Percentiles rank a stretch among this genome's conserved stretches.
phyloP scores from a whole-genome alignment of 2,113 vertebrate species.

The Spea bombifrons region DNA sequence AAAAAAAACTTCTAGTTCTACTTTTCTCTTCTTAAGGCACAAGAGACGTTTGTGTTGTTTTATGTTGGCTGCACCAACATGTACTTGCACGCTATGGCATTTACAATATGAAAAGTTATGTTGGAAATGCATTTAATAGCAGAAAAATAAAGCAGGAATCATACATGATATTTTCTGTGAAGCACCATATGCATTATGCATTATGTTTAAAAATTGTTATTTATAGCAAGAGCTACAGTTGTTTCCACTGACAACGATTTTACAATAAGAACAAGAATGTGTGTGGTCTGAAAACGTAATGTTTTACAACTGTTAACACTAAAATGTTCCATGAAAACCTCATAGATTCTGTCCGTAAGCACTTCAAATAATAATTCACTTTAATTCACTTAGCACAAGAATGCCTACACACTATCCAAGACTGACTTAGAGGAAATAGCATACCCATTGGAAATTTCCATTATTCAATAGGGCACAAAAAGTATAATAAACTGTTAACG shows the following conservation, averaged over 20 bases:
- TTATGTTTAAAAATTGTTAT: neutral
- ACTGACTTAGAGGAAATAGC: neutral
- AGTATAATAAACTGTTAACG: no score
- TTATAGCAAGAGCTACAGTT: neutral
- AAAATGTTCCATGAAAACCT: neutral
- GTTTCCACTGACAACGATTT: neutral
- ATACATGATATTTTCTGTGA: neutral
- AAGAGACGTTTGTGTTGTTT: no score
- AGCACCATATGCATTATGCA: neutral
- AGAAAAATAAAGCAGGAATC: neutral
- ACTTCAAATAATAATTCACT: no score
- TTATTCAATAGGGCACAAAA: no score
- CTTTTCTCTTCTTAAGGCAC: no score
- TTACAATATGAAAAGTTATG: neutral
- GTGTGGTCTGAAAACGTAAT: neutral
- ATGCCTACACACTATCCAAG: neutral
- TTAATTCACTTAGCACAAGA: neutral
- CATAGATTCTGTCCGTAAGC: no score
- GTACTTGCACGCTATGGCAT: neutral
- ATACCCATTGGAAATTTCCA: no score
- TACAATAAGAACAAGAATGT: neutral
- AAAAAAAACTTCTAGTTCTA: no score
- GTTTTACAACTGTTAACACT: neutral
- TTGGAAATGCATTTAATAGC: neutral
- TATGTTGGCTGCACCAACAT: neutral